Evolutionary conservation across 1,140 invertebrate species (phyloP).

Genomic region (Neuroterus valhalla): DNA sequence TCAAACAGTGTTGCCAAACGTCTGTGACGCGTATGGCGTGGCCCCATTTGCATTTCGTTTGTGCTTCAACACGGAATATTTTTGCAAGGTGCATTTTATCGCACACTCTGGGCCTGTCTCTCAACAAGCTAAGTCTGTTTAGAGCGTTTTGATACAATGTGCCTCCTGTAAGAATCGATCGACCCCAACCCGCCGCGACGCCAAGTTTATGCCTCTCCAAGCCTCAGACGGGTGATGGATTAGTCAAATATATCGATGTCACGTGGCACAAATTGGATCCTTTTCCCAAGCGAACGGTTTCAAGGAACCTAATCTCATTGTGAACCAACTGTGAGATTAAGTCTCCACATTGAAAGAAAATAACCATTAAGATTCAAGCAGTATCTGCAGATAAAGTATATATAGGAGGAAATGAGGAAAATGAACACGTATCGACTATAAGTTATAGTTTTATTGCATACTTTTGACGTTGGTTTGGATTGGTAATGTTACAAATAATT

Average conservation of each 20-base stretch:
- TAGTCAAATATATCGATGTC: constrained; percentile 24
- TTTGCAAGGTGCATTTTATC: constrained; percentile 58
- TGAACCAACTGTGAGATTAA: no score
- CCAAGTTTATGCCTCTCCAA: background rate
- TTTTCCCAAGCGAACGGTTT: background rate
- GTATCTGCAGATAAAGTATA: no score
- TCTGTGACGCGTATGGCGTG: constrained; percentile 65
- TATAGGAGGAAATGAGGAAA: no score
- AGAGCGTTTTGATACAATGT: constrained; percentile 5
- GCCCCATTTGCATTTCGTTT: constrained; percentile 72
- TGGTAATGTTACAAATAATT: no score
- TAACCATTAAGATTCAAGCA: no score
- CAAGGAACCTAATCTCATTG: constrained; percentile 1
- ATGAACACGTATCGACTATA: no score
- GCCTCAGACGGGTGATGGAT: constrained; percentile 9
- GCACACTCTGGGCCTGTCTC: constrained; percentile 35
- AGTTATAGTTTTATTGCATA: no score
- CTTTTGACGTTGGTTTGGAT: no score
- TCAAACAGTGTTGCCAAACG: constrained; percentile 73
- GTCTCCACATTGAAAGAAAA: no score
- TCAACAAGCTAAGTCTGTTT: constrained; percentile 12
- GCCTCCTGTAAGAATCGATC: constrained; percentile 10
- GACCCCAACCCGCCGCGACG: background rate
- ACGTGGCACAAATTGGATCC: constrained; percentile 16
- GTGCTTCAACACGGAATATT: constrained; percentile 59